phyloP scores from a whole-genome alignment of 2,888 invertebrate species.

The Drosophila suboccidentalis region DNA sequence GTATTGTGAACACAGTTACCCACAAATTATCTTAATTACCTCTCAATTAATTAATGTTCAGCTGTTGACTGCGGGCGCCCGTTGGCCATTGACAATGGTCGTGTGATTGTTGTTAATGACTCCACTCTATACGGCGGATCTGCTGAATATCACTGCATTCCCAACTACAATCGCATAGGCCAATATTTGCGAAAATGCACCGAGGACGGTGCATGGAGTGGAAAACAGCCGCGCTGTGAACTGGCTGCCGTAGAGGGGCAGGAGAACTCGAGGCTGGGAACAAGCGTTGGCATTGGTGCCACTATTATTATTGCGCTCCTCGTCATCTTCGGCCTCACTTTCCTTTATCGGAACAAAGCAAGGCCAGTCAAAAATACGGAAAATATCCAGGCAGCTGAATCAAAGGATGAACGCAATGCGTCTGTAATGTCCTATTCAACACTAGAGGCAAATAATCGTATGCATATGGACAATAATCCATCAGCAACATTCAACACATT shows the following conservation, averaged over 20 bases:
- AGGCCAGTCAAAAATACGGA: conserved; percentile 95
- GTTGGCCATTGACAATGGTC: conserved; percentile 92
- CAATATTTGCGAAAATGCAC: conserved; percentile 93
- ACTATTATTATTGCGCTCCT: conserved; percentile 93
- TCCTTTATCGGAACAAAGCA: conserved; percentile 93
- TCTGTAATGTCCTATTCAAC: conserved; percentile 96
- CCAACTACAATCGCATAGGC: conserved; percentile 93
- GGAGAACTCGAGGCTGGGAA: conserved; percentile 90
- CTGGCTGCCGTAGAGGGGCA: conserved; percentile 89
- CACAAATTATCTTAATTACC: neutral
- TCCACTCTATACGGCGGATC: conserved; percentile 93
- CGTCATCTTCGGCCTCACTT: conserved; percentile 92
- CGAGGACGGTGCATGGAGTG: conserved; percentile 95
- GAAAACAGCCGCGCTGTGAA: conserved; percentile 94
- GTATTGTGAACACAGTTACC: conserved; percentile 69
- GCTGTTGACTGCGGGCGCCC: conserved; percentile 95
- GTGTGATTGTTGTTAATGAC: conserved; percentile 94
- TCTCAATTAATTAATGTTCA: conserved; percentile 83
- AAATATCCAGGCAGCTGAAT: conserved; percentile 94
- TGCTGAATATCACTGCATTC: conserved; percentile 95
- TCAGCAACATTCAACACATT: conserved; percentile 85
- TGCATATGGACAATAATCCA: conserved; percentile 82
- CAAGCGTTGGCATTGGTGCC: conserved; percentile 93
- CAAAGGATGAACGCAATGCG: conserved; percentile 94
- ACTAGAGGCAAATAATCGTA: conserved; percentile 88